Base-by-base conservation (phyloP, 1,140 invertebrate species). In the Drusus annulatus region DNA sequence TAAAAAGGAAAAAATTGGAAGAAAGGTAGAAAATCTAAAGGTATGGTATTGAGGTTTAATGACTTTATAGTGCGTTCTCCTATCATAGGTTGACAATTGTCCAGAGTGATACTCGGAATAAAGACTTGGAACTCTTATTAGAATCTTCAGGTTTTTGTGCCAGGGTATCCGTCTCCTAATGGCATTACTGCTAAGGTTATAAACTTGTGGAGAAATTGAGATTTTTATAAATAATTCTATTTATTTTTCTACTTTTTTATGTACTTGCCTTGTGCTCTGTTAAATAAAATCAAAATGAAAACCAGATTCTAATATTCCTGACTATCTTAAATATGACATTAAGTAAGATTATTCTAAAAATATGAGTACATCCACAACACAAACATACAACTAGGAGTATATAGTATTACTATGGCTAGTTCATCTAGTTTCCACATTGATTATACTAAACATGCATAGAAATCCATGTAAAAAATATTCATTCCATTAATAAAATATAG, bases 401-500 rank as follows among this genome's bases (percentile, higher is more conserved):
- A 25, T 17, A 17, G 8, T 45, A 13, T 45, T 13, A 45, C 36
- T 45, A 7, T 45, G 1, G 16, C 54, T 36, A 28, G n/a, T 16
- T 31, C n/a, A n/a, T 15, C 62, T 65, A 65, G n/a, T 65, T 25
- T 65, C 45, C 36, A 45, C 13, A 45, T 45, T 45, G 36, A 65
- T 10, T 45, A 25, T 21, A 25, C n/a, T 5, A 17, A 23, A 65
- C 62, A 31, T 65, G 25, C 62, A 19, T 25, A 28, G 62, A n/a
- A 65, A 65, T 13, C 31, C 62, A 21, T 65, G 62, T 65, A 65
- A 65, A 65, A 45, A 65, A 65, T 65, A 65, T 65, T 65, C 25
- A 15, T 65, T 65, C 25, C 25, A 36, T 65, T 65, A 65, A 21
- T 31, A 56, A 65, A 65, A 65, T 65, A 65, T 65, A 65, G n/a